Conservation (phyloP, 2,113 vertebrate genomes). For the Enhydra lutris region DNA sequence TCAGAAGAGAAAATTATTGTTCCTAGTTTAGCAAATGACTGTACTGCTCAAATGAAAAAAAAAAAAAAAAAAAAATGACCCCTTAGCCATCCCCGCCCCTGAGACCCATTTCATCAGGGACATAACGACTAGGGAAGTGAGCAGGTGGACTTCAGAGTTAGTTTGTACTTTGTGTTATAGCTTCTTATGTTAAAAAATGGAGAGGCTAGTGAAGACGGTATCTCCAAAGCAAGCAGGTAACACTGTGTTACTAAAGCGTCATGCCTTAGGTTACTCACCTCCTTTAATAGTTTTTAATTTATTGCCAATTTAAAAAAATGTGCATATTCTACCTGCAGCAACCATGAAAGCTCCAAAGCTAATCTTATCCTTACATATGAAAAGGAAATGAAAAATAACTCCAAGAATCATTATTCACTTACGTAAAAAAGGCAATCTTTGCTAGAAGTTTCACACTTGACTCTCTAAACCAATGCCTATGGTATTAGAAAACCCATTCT, state of each 20-base stretch:
- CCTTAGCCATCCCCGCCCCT: neutral
- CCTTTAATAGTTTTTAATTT: constrained; percentile 43
- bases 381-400: constrained; percentile 55
- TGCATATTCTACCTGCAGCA: constrained; percentile 9
- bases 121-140: neutral
- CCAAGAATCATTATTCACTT: neutral
- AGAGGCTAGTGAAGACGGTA: neutral
- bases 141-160: neutral
- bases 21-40: constrained; percentile 19
- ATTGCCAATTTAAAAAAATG: constrained; percentile 32
- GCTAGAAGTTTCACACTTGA: neutral
- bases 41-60: neutral
- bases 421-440: constrained; percentile 49
- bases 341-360: constrained; percentile 54
- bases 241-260: constrained; percentile 20
- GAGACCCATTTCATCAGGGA: neutral
- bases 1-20: constrained; percentile 33
- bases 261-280: neutral
- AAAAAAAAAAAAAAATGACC: neutral
- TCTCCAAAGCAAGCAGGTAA: constrained; percentile 32
- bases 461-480: neutral
- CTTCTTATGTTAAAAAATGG: neutral
- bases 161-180: neutral
- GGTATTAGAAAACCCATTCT: neutral
- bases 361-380: constrained; percentile 54